Percentiles rank a stretch among this genome's conserved stretches.
These are phyloP conservation scores for Zele albiditarsus DNA, from an alignment of 2,888 invertebrate species.

Conservation along the genomic window DNA sequence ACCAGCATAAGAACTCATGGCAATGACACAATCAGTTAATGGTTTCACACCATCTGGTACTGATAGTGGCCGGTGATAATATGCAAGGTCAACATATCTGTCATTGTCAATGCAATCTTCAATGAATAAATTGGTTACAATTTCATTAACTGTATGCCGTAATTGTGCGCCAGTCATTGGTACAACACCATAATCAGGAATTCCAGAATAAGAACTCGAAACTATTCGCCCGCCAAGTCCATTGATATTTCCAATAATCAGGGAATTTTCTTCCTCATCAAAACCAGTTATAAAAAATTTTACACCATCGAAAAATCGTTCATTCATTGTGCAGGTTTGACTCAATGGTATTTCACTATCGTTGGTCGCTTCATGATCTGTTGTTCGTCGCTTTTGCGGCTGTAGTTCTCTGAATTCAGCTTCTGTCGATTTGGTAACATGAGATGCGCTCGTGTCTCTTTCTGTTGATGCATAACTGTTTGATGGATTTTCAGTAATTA, in stretches of 20 bases:
- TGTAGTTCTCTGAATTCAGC: conserved; percentile 13
- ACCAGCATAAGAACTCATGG: conserved; percentile 85
- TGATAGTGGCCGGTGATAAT: conserved; percentile 83
- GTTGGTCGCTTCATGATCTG: conserved; percentile 43
- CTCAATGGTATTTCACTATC: conserved; percentile 62
- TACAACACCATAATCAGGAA: conserved; percentile 81
- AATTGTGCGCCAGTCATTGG: conserved; percentile 74
- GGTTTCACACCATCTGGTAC: conserved; percentile 74
- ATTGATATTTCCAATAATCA: conserved; percentile 74
- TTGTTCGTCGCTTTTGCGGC: conserved; percentile 18
- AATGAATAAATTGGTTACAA: conserved; percentile 84
- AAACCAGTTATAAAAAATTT: conserved; percentile 73
- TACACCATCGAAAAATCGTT: conserved; percentile 60
- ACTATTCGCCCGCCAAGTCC: conserved; percentile 76
- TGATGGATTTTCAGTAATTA: conserved; percentile 33
- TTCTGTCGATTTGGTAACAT: conserved; percentile 23
- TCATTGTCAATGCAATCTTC: conserved; percentile 79
- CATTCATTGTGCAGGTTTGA: conserved; percentile 55
- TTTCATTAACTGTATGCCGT: conserved; percentile 75
- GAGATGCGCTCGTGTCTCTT: conserved; percentile 34
- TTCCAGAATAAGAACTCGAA: conserved; percentile 72
- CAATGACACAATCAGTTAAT: conserved; percentile 82
- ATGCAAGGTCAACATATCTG: conserved; percentile 77
- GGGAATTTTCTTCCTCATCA: conserved; percentile 70
- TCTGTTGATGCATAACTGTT: conserved; percentile 42